Evolutionary conservation across 2,113 vertebrate genomes (phyloP).

Genomic region (Dascyllus trimaculatus): DNA sequence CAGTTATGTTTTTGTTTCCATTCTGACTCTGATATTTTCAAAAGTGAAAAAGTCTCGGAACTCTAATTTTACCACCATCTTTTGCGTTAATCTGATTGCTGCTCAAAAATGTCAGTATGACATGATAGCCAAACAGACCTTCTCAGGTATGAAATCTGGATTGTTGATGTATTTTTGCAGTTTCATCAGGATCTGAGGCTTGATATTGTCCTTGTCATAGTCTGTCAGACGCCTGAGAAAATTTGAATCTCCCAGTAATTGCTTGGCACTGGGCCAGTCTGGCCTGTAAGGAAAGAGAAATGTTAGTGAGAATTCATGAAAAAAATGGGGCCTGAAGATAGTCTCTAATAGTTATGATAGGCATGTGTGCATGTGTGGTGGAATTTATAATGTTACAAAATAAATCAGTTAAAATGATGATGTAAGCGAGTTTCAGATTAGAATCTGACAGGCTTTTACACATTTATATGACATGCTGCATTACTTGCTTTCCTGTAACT

Average conservation of each 20-base stretch:
- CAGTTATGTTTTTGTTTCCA: background rate
- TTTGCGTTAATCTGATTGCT: background rate
- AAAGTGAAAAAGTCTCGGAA: background rate
- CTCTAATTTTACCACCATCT: background rate
- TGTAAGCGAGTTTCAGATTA: background rate
- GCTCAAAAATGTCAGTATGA: background rate
- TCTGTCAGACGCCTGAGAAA: slow-evolving; percentile 88
- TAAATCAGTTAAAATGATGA: background rate
- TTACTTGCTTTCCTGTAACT: background rate
- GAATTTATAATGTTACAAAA: slow-evolving; percentile 3
- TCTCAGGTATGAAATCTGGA: slow-evolving; percentile 89
- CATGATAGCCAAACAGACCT: slow-evolving; percentile 66
- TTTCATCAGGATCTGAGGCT: slow-evolving; percentile 84
- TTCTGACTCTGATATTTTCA: background rate
- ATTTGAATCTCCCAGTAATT: slow-evolving; percentile 87
- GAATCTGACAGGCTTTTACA: background rate
- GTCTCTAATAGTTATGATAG: background rate
- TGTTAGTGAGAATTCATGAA: background rate
- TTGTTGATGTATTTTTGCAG: slow-evolving; percentile 89
- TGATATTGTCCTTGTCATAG: slow-evolving; percentile 90
- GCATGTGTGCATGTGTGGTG: background rate
- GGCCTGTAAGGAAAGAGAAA: slow-evolving; percentile 76
- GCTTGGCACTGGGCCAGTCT: slow-evolving; percentile 89
- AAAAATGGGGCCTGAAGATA: background rate
- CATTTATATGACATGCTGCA: background rate